phyloP scores from a whole-genome alignment of 2,888 invertebrate species.

The Apamea anceps region DNA sequence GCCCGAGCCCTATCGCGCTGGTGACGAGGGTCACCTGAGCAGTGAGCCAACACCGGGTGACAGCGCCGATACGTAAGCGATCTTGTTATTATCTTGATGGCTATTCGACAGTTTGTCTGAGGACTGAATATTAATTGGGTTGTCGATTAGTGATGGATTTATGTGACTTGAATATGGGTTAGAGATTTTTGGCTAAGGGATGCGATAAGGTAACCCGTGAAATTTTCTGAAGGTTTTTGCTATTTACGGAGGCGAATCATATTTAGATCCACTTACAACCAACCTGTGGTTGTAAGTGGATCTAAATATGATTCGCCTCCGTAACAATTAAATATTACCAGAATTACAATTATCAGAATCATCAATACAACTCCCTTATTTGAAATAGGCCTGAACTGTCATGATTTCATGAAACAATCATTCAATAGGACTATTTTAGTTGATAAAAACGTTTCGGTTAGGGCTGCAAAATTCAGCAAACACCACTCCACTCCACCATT shows the following conservation, averaged over 20 bases:
- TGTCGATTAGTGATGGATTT: slow-evolving; percentile 35
- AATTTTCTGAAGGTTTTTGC: background rate
- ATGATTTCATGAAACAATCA: too few species aligned
- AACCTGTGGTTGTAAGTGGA: background rate
- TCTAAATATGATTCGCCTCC: background rate
- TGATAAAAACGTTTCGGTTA: background rate
- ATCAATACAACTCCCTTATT: background rate
- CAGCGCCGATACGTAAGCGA: slow-evolving; percentile 24
- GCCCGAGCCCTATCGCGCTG: slow-evolving; percentile 7
- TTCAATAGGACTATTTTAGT: too few species aligned
- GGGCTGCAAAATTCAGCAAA: background rate
- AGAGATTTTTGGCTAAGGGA: too few species aligned
- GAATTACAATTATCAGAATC: background rate
- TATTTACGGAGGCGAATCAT: too few species aligned
- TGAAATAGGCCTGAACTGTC: too few species aligned
- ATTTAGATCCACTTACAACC: too few species aligned
- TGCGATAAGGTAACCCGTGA: too few species aligned
- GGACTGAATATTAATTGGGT: slow-evolving; percentile 27
- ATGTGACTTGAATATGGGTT: background rate
- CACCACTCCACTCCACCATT: too few species aligned
- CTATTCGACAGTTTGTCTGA: slow-evolving; percentile 24
- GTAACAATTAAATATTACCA: background rate
- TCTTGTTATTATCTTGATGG: slow-evolving; percentile 39
- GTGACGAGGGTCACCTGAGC: slow-evolving; percentile 50
- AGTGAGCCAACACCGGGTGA: slow-evolving; percentile 14